Percentiles rank a stretch among this genome's conserved stretches.
phyloP scores from a whole-genome alignment of 1,140 invertebrate species.

The Tetramorium alpestre region DNA sequence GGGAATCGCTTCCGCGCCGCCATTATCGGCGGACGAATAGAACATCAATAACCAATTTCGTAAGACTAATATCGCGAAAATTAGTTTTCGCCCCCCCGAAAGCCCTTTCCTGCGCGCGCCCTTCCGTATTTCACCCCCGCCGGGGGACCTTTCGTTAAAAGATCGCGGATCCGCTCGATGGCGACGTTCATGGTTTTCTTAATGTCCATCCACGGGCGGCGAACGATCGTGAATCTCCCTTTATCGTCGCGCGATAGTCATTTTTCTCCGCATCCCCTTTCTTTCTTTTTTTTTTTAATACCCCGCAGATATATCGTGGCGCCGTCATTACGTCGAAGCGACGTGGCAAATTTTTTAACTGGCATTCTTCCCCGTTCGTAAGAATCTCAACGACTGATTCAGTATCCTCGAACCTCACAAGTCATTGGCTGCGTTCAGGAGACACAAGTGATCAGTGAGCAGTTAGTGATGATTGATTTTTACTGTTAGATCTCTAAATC shows the following conservation, averaged over 20 bases:
- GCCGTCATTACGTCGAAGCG: constrained; percentile 8
- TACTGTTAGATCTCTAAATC: too few species aligned
- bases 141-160: constrained; percentile 62
- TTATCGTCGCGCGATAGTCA: constrained; percentile 65
- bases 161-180: constrained; percentile 43
- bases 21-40: constrained; percentile 77
- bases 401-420: neutral
- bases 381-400: neutral
- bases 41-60: constrained; percentile 84
- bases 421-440: neutral
- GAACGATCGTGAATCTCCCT: constrained; percentile 66
- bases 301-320: constrained; percentile 16
- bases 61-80: constrained; percentile 84
- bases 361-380: neutral
- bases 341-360: constrained; percentile 36
- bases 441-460: neutral
- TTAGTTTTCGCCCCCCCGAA: constrained; percentile 76
- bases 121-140: constrained; percentile 38
- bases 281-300: constrained; percentile 11
- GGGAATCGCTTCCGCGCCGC: constrained; percentile 71
- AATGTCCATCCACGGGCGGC: constrained; percentile 59
- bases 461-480: too few species aligned
- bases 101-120: constrained; percentile 28
- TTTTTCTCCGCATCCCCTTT: constrained; percentile 28
- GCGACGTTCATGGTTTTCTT: constrained; percentile 65